Evolutionary conservation across 2,113 vertebrate genomes (phyloP).

Genomic region (Hyaena hyaena): DNA sequence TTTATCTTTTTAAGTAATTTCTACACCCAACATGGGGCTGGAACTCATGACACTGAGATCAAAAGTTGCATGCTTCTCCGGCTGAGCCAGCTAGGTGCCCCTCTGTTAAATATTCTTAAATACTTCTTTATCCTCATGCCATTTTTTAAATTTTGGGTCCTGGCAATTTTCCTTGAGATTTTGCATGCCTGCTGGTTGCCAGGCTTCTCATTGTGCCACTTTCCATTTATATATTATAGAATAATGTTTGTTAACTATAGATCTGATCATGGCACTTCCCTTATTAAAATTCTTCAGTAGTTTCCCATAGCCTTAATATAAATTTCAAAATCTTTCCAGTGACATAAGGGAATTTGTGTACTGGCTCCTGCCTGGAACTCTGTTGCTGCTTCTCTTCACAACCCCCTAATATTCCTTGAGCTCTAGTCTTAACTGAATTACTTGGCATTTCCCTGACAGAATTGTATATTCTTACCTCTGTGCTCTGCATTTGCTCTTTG

Average conservation of each 20-base stretch:
- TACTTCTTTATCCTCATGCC: background rate
- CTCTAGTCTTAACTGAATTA: background rate
- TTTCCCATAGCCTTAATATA: constrained; percentile 3
- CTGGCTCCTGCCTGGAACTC: background rate
- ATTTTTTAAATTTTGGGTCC: constrained; percentile 32
- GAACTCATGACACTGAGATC: background rate
- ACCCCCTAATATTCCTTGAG: background rate
- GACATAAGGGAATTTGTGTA: background rate
- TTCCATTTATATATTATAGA: background rate
- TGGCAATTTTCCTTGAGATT: constrained; percentile 17
- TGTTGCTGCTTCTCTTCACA: background rate
- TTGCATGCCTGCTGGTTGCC: background rate
- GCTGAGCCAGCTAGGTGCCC: background rate
- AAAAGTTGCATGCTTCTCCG: background rate
- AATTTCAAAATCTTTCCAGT: background rate
- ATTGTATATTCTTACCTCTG: background rate
- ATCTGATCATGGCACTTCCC: background rate
- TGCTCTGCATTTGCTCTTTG: background rate
- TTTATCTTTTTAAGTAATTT: background rate
- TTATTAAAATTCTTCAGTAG: background rate
- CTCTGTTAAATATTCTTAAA: background rate
- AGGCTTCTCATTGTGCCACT: background rate
- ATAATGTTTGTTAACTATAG: background rate
- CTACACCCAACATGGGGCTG: background rate
- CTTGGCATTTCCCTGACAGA: background rate